Evolutionary conservation across 2,797 vertebrate species (phyloP).

Genomic region (Spheniscus humboldti): DNA sequence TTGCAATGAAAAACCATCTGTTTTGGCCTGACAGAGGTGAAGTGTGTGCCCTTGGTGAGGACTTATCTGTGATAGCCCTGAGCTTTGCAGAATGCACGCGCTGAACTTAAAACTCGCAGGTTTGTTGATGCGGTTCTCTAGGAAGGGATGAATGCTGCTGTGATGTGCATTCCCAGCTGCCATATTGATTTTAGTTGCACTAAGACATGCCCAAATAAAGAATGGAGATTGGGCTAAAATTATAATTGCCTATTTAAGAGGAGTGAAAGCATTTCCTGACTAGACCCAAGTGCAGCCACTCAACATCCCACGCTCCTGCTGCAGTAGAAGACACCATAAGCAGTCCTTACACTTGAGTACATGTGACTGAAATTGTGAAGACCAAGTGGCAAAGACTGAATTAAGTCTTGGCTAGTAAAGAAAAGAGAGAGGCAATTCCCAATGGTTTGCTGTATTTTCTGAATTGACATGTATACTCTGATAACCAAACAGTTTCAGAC

Average conservation of each 20-base stretch:
- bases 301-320: background rate
- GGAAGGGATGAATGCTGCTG: background rate
- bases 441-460: background rate
- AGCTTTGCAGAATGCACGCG: background rate
- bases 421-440: background rate
- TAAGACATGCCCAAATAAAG: background rate
- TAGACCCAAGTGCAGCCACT: background rate
- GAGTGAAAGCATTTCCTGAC: background rate
- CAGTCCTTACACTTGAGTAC: background rate
- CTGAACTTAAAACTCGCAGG: background rate
- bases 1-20: background rate
- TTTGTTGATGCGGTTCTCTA: background rate
- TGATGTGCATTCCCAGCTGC: background rate
- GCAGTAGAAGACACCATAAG: background rate
- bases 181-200: background rate
- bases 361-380: background rate
- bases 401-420: background rate
- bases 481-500: background rate
- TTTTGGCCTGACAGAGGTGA: background rate
- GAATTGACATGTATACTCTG: background rate
- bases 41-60: background rate
- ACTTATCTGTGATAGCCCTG: rapidly evolving
- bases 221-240: background rate
- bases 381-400: background rate
- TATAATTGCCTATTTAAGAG: background rate